Evolutionary conservation across 2,888 invertebrate species (phyloP), one percentile per base, ranked within the genome.

Genomic region (Boloria euphrosyne): DNA sequence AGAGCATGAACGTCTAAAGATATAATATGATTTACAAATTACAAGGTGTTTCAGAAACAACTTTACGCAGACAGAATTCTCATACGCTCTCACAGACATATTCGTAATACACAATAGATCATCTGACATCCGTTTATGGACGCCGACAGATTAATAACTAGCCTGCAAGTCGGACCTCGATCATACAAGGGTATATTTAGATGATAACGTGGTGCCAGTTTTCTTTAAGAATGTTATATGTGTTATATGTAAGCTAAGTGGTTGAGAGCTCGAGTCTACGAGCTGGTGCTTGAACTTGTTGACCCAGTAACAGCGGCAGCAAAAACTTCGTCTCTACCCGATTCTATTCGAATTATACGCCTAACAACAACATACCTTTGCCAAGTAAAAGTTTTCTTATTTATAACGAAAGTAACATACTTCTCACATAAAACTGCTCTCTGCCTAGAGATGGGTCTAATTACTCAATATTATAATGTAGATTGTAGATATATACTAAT

Each of bases 231-330:
- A 78, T 78, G 82, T 76, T 76, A 78, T 80, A 51, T 51, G 54
- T 63, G 31, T 60, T 55, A 60, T 60, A 51, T 64, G 59, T 60
- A 67, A 65, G 38, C 47, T 85, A 84, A 88, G 87, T 86, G 83
- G 81, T 82, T 83, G 83, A 85, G 84, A 83, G 84, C 82, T 84
- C 77, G 79, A 83, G 79, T 81, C 81, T 79, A 80, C 73, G 80
- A 81, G 83, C 81, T 67, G 52, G 50, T 64, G 52, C 67, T 67
- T 60, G 59, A 64, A 84, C 85, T 84, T 87, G 85, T 90, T 90
- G 90, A 90, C 90, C 90, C 80, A 90, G 81, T 88, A 82, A 74
- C 78, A 87, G 85, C 85, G 73, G 80, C 79, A 84, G 87, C 85
- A 79, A 80, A 82, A 85, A 83, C 83, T 86, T 82, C 76, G 77